Evolutionary conservation across 2,888 invertebrate species (phyloP).

Genomic region (Phania funesta): DNA sequence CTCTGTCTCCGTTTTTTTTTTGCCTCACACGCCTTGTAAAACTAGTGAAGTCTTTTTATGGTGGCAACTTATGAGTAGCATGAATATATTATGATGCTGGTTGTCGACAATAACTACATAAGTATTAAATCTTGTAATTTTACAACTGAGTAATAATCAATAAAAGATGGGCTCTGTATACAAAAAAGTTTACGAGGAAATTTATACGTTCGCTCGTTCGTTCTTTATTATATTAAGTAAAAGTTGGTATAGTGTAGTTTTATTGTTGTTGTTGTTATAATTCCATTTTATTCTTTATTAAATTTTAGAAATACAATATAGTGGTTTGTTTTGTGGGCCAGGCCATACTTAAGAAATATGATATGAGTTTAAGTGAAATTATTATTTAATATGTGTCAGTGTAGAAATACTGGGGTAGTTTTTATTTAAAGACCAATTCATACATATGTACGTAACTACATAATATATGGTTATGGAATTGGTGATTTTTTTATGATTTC

Average conservation of each 20-base stretch:
- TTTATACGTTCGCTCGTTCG: background rate
- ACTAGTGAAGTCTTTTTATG: slow-evolving; percentile 37
- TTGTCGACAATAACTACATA: background rate
- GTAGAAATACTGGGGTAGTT: background rate
- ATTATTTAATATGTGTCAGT: background rate
- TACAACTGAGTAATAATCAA: slow-evolving; percentile 42
- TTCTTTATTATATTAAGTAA: slow-evolving; percentile 38
- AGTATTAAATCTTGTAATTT: slow-evolving; percentile 15
- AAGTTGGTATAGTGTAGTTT: slow-evolving; percentile 29
- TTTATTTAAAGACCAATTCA: background rate
- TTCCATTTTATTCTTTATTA: slow-evolving; percentile 25
- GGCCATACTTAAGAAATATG: slow-evolving; percentile 45
- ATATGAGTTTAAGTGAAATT: slow-evolving; percentile 12
- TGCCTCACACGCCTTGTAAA: background rate
- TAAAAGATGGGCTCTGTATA: background rate
- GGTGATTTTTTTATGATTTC: too few relatives aligned
- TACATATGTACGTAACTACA: background rate
- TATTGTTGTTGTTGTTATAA: slow-evolving; percentile 4
- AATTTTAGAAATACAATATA: background rate
- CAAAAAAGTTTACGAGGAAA: background rate
- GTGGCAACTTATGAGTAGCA: slow-evolving; percentile 27
- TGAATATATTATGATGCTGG: slow-evolving; percentile 36
- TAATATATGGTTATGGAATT: background rate
- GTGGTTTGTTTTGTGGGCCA: slow-evolving; percentile 18
- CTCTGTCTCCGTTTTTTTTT: background rate